Conservation (phyloP, 2,888 invertebrate genomes). For the Teleiodes luculella region DNA sequence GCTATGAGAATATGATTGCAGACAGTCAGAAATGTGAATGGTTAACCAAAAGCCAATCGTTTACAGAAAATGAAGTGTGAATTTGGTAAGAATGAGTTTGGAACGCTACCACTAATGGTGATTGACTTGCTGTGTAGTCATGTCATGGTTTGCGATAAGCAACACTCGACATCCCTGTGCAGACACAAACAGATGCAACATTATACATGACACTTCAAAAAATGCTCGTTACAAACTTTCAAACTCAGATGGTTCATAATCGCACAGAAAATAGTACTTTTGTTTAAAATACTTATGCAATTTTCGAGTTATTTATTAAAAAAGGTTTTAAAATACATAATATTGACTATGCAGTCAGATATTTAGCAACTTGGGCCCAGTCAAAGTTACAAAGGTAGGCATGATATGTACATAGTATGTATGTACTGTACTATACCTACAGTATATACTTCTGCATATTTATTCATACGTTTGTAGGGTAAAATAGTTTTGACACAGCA, state of each 20-base stretch:
- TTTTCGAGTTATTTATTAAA: too few relatives aligned
- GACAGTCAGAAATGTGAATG: background rate
- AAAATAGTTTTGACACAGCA: too few relatives aligned
- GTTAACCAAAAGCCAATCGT: background rate
- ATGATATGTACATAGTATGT: too few relatives aligned
- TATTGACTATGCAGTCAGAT: too few relatives aligned
- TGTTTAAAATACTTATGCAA: too few relatives aligned
- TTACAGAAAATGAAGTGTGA: background rate
- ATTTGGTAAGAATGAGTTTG: background rate
- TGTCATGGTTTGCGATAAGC: conserved; percentile 4
- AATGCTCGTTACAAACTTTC: background rate
- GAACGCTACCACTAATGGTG: conserved; percentile 7
- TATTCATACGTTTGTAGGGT: too few relatives aligned
- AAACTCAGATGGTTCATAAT: background rate
- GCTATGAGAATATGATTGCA: background rate
- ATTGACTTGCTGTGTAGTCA: conserved; percentile 36
- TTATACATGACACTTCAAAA: background rate
- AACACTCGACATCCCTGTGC: background rate
- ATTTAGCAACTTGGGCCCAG: too few relatives aligned
- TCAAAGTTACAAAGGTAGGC: too few relatives aligned
- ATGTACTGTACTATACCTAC: too few relatives aligned
- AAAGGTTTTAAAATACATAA: too few relatives aligned
- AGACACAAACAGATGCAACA: conserved; percentile 4
- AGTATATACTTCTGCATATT: too few relatives aligned
- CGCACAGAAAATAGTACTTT: background rate